Conservation (phyloP, 2,113 vertebrate genomes). For the Oophaga pumilio region DNA sequence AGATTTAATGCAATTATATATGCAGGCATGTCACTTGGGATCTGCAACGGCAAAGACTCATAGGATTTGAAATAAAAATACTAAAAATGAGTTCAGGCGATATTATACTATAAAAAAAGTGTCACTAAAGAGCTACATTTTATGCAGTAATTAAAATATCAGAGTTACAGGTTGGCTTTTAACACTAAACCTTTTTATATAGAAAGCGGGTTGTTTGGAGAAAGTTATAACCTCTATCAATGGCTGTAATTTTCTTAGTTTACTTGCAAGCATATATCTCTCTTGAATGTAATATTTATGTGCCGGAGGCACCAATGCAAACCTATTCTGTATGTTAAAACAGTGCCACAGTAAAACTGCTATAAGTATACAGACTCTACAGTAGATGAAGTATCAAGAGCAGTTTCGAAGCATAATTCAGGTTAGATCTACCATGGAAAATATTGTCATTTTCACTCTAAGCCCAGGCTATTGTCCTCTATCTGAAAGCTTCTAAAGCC, state of each 20-base stretch:
- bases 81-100: not conserved
- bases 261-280: not conserved
- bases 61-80: conserved; percentile 3
- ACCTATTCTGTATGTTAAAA: too few species aligned
- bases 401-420: too few species aligned
- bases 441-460: too few species aligned
- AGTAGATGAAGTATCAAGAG: too few species aligned
- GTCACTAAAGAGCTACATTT: not conserved
- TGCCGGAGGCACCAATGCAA: not conserved
- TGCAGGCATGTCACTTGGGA: conserved; percentile 19
- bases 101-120: not conserved
- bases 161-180: not conserved
- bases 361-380: too few species aligned
- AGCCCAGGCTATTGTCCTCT: too few species aligned
- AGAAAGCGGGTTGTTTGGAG: not conserved
- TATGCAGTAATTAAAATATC: not conserved
- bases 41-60: not conserved
- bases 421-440: too few species aligned
- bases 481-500: too few species aligned
- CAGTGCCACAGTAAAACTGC: too few species aligned
- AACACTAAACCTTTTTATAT: not conserved
- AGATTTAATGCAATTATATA: conserved; percentile 29
- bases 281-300: not conserved
- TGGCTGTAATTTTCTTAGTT: not conserved
- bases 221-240: not conserved